A percentile compares a stretch with the other conserved stretches of the same genome.
Evolutionary conservation across 2,888 invertebrate genomes (phyloP).

Genomic region (Hoplodrina blanda): DNA sequence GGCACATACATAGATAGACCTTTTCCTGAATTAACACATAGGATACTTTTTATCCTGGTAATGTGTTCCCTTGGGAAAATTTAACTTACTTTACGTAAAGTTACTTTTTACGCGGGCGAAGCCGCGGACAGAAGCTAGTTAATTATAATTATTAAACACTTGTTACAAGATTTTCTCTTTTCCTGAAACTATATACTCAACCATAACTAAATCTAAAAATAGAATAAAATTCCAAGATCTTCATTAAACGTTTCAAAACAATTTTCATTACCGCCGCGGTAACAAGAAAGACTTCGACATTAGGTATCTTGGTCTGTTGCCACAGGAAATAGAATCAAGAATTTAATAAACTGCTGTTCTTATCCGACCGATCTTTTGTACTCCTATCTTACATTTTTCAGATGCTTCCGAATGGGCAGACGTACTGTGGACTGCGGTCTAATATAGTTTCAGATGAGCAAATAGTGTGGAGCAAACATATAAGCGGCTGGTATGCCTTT

Average conservation of each 20-base stretch:
- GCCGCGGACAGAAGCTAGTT: no score
- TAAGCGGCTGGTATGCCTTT: constrained; percentile 68
- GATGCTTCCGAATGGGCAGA: constrained; percentile 29
- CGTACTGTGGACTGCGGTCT: constrained; percentile 38
- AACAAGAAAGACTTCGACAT: constrained; percentile 20
- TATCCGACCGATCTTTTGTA: constrained; percentile 29
- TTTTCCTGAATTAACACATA: no score
- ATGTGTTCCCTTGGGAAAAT: no score
- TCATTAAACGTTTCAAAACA: constrained; percentile 14
- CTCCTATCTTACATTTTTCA: constrained; percentile 40
- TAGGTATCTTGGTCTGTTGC: constrained; percentile 14
- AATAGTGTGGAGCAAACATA: constrained; percentile 65
- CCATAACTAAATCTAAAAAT: no score
- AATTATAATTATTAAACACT: no score
- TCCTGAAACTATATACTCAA: no score
- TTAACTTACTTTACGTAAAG: no score
- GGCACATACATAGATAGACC: no score
- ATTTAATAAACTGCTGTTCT: constrained; percentile 43
- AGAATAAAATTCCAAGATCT: no score
- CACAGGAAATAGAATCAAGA: constrained; percentile 31
- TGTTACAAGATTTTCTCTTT: no score
- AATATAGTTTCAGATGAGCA: constrained; percentile 64
- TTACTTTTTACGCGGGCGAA: no score
- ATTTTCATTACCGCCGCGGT: constrained; percentile 13
- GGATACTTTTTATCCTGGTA: no score